These are phyloP conservation scores for Puntigrus tetrazona DNA, from an alignment of 2,113 vertebrate genomes.

Conservation along the genomic window DNA sequence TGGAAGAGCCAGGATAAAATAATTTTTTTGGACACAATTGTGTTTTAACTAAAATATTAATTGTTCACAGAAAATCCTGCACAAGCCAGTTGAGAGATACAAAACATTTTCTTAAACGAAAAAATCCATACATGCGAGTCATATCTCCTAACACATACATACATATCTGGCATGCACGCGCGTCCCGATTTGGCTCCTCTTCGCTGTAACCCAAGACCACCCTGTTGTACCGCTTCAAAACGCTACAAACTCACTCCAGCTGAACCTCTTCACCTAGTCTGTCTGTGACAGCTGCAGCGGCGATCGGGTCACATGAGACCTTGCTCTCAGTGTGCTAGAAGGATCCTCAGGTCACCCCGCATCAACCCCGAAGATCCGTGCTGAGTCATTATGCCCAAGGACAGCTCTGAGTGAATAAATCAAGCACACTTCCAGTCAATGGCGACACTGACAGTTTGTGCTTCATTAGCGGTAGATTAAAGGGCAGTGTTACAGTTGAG, in stretches of 20 bases:
- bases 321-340: conserved; percentile 32
- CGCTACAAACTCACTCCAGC: neutral
- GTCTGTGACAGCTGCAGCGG: conserved; percentile 63
- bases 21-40: neutral
- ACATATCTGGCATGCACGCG: neutral
- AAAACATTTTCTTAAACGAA: neutral
- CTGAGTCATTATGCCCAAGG: conserved; percentile 38
- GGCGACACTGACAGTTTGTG: neutral
- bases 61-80: neutral
- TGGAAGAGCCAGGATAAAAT: no score
- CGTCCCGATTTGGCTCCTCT: conserved; percentile 17
- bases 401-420: conserved; percentile 10
- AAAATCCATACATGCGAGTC: neutral
- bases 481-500: neutral
- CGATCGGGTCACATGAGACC: conserved; percentile 42
- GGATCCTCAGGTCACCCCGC: conserved; percentile 34
- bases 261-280: neutral
- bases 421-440: conserved; percentile 15
- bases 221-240: neutral
- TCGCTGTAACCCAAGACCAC: conserved; percentile 18
- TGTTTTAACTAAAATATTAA: neutral
- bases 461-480: conserved; percentile 20
- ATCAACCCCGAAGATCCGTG: neutral
- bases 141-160: neutral
- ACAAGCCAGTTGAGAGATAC: neutral